phyloP scores from a whole-genome alignment of 2,113 vertebrate genomes.

The Ranitomeya imitator region DNA sequence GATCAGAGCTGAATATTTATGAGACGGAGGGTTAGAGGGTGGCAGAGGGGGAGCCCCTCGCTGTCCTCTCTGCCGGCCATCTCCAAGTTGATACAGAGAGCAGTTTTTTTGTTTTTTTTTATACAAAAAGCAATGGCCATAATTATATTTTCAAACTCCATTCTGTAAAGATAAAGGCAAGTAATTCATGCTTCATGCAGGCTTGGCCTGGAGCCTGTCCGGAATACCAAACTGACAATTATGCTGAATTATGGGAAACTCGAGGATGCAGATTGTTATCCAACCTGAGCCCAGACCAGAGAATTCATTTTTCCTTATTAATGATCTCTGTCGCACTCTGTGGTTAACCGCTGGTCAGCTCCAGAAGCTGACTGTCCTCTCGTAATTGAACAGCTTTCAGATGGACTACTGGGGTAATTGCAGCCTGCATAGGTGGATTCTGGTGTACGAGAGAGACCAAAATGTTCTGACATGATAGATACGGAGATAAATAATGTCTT shows the following conservation, averaged over 20 bases:
- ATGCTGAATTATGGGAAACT: constrained; percentile 58
- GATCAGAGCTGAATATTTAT: constrained; percentile 49
- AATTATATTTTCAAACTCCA: constrained; percentile 56
- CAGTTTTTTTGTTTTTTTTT: not conserved
- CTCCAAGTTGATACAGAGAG: constrained; percentile 55
- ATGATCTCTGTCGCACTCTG: constrained; percentile 45
- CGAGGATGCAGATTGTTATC: constrained; percentile 57
- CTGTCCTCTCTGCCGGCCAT: constrained; percentile 47
- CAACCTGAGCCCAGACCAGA: constrained; percentile 51
- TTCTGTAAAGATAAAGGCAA: constrained; percentile 57
- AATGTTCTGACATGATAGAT: constrained; percentile 2
- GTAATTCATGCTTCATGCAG: constrained; percentile 57
- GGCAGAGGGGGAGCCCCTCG: constrained; percentile 26
- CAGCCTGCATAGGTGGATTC: constrained; percentile 26
- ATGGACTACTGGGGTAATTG: constrained; percentile 5
- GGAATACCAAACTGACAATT: constrained; percentile 58
- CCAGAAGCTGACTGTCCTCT: constrained; percentile 37
- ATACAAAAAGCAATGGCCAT: constrained; percentile 52
- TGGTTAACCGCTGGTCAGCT: constrained; percentile 55
- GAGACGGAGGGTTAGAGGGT: constrained; percentile 14
- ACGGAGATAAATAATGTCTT: not conserved
- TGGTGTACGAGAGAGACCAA: constrained; percentile 5
- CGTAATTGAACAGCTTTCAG: constrained; percentile 35
- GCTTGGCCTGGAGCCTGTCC: constrained; percentile 53
- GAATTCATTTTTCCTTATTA: constrained; percentile 57